A percentile compares a stretch with the other conserved stretches of the same genome.
Conservation (phyloP, 2,113 vertebrate species). For the Cyprinodon variegatus region DNA sequence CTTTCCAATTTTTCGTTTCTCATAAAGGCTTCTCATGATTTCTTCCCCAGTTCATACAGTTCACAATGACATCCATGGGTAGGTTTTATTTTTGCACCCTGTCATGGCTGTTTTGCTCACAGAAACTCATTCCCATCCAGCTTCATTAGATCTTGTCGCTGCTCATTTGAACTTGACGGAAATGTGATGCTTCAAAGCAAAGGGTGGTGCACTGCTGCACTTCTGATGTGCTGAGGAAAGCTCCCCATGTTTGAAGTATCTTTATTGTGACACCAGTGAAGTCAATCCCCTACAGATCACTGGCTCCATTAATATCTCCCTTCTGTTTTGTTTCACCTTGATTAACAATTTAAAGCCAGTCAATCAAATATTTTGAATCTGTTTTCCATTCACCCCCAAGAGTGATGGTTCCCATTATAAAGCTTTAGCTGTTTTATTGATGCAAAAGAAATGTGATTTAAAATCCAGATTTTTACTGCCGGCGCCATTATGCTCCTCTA, state of each 20-base stretch:
- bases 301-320: not conserved
- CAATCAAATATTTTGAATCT: constrained; percentile 1
- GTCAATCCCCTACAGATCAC: constrained; percentile 26
- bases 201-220: constrained; percentile 16
- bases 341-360: constrained; percentile 27
- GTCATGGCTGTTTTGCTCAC: constrained; percentile 10
- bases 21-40: constrained; percentile 9
- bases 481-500: not conserved
- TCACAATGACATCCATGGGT: constrained; percentile 10
- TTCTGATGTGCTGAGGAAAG: constrained; percentile 8
- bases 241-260: constrained; percentile 32
- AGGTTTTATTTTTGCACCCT: constrained; percentile 12
- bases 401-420: constrained; percentile 5
- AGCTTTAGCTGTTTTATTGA: constrained; percentile 6
- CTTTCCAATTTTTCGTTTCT: not conserved
- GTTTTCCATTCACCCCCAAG: constrained; percentile 3
- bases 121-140: constrained; percentile 2
- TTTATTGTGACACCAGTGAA: constrained; percentile 30
- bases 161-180: constrained; percentile 35
- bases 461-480: constrained; percentile 33
- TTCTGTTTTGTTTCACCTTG: constrained; percentile 1
- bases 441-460: constrained; percentile 25
- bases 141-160: constrained; percentile 22
- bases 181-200: constrained; percentile 41
- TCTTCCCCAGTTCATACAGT: not conserved